phyloP scores from a whole-genome alignment of 2,113 vertebrate genomes.

The Thunnus maccoyii region DNA sequence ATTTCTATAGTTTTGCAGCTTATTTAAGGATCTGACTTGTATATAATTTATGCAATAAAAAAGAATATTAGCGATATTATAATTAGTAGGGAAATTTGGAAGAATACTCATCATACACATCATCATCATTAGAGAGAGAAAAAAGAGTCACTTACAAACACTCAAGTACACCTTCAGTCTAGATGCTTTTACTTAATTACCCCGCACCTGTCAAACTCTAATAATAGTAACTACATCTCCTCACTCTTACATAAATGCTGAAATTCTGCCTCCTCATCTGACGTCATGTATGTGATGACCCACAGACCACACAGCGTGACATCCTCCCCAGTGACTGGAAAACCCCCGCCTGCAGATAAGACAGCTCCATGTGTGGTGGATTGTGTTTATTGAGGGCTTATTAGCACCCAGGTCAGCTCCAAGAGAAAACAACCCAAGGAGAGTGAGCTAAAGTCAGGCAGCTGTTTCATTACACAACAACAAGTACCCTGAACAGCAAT shows the following conservation, averaged over 20 bases:
- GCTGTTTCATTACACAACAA: constrained; percentile 77
- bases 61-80: not conserved
- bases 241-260: not conserved
- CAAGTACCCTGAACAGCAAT: constrained; percentile 73
- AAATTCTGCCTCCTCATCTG: constrained; percentile 5
- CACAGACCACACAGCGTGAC: constrained; percentile 29
- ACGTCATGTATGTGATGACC: constrained; percentile 31
- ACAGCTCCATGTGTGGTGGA: not conserved
- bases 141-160: constrained; percentile 43
- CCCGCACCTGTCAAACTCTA: constrained; percentile 51
- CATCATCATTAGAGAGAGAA: constrained; percentile 53
- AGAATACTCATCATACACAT: not conserved
- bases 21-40: not conserved
- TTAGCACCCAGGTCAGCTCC: constrained; percentile 73
- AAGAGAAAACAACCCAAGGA: constrained; percentile 73
- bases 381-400: constrained; percentile 43
- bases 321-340: constrained; percentile 34
- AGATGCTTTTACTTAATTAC: constrained; percentile 48
- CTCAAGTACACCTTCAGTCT: constrained; percentile 40
- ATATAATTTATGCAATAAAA: not conserved
- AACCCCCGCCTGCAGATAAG: constrained; percentile 35
- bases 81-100: not conserved
- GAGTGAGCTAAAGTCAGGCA: constrained; percentile 67
- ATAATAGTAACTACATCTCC: not conserved
- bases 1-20: not conserved